Evolutionary conservation across 1,140 invertebrate species (phyloP).

Genomic region (Cotesia glomerata): DNA sequence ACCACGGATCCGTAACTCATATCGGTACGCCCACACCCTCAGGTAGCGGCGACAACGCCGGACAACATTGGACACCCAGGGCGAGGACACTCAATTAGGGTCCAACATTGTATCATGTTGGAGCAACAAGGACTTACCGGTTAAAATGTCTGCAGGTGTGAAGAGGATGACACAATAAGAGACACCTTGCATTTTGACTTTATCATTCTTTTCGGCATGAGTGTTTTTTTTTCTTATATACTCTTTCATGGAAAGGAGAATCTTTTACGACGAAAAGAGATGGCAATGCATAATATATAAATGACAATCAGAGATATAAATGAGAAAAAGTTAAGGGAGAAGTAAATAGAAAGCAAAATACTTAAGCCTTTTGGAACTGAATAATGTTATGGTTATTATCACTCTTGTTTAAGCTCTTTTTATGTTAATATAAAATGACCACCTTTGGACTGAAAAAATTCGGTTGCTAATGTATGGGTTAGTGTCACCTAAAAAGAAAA

Average conservation of each 20-base stretch:
- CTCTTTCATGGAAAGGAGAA: neutral
- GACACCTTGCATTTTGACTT: constrained; percentile 14
- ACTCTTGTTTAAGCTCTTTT: no score
- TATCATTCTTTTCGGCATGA: neutral
- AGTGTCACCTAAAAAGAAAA: no score
- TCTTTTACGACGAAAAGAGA: no score
- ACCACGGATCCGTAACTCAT: constrained; percentile 64
- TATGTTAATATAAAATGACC: no score
- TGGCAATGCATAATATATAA: no score
- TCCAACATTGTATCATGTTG: constrained; percentile 25
- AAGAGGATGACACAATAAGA: constrained; percentile 14
- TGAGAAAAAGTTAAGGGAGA: no score
- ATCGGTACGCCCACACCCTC: constrained; percentile 60
- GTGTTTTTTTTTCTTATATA: constrained; percentile 1
- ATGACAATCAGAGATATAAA: no score
- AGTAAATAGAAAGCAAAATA: no score
- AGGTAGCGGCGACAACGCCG: constrained; percentile 62
- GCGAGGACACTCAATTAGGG: constrained; percentile 64
- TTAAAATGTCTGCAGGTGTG: constrained; percentile 9
- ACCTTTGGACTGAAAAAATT: no score
- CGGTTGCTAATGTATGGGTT: no score
- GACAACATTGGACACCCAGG: constrained; percentile 62
- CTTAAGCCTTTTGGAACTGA: no score
- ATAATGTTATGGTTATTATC: no score
- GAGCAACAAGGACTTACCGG: constrained; percentile 10